phyloP scores from a whole-genome alignment of 2,888 invertebrate species.

The Acanthosepion pharaonis region DNA sequence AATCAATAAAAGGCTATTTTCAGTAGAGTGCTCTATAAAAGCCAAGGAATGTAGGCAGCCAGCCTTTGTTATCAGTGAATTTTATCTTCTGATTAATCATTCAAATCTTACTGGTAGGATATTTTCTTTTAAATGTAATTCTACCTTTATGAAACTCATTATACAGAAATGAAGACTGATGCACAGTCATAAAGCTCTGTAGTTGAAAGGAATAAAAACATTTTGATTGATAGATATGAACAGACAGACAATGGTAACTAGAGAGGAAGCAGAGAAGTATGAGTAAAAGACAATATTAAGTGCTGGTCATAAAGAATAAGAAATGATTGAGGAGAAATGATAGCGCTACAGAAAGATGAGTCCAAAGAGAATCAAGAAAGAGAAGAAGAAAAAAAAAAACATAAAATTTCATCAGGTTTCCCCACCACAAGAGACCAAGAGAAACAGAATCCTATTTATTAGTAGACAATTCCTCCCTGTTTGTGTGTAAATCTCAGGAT shows the following conservation, averaged over 20 bases:
- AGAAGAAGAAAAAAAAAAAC: not conserved
- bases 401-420: not conserved
- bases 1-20: too few relatives aligned
- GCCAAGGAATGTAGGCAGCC: too few relatives aligned
- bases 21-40: too few relatives aligned
- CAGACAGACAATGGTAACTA: not conserved
- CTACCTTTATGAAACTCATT: not conserved
- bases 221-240: not conserved
- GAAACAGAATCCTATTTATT: not conserved
- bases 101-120: not conserved
- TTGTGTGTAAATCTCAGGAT: too few relatives aligned
- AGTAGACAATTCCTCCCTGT: too few relatives aligned
- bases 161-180: not conserved
- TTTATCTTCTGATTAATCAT: not conserved
- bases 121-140: conserved; percentile 6
- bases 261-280: not conserved
- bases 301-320: not conserved
- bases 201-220: conserved; percentile 14
- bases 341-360: not conserved
- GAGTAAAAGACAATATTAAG: not conserved
- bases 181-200: not conserved
- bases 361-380: not conserved
- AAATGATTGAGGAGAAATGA: not conserved
- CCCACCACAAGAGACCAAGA: not conserved
- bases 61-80: too few relatives aligned